These are phyloP conservation scores for Vanessa atalanta DNA, from an alignment of 1,140 invertebrate genomes.

Conservation along the genomic window DNA sequence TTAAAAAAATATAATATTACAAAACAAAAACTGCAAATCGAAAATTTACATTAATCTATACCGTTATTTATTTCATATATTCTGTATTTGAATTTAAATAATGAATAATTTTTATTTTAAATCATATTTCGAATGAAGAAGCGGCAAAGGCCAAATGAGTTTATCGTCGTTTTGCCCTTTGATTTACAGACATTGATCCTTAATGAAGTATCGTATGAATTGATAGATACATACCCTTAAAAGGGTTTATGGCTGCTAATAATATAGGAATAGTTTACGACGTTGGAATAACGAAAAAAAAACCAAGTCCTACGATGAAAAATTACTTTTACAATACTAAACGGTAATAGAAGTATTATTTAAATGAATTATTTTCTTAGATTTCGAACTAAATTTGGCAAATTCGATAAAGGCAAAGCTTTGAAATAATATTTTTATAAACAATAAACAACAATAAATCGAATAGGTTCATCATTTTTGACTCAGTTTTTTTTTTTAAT, in stretches of 20 bases:
- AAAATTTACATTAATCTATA: no score
- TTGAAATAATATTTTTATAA: no score
- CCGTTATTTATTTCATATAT: not conserved
- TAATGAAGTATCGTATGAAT: constrained; percentile 6
- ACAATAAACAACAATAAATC: no score
- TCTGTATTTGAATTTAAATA: not conserved
- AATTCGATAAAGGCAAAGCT: no score
- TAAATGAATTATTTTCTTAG: no score
- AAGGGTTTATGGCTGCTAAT: constrained; percentile 14
- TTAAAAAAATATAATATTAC: no score
- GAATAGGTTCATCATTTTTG: not conserved
- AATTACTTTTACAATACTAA: no score
- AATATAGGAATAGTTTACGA: constrained; percentile 23
- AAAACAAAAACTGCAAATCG: no score
- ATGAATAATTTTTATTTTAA: not conserved
- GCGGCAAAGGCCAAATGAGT: constrained; percentile 56
- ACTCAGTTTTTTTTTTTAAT: constrained; percentile 5
- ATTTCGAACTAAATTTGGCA: no score
- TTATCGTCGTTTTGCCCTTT: constrained; percentile 57
- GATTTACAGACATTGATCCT: constrained; percentile 60
- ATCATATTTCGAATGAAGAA: constrained; percentile 15
- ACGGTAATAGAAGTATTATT: no score
- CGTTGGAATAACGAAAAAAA: not conserved
- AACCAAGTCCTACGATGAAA: no score
- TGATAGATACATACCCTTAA: constrained; percentile 4